Evolutionary conservation across 2,797 vertebrate genomes (phyloP), one percentile per base, ranked within the genome.

Genomic region (Pantherophis vulpinus): DNA sequence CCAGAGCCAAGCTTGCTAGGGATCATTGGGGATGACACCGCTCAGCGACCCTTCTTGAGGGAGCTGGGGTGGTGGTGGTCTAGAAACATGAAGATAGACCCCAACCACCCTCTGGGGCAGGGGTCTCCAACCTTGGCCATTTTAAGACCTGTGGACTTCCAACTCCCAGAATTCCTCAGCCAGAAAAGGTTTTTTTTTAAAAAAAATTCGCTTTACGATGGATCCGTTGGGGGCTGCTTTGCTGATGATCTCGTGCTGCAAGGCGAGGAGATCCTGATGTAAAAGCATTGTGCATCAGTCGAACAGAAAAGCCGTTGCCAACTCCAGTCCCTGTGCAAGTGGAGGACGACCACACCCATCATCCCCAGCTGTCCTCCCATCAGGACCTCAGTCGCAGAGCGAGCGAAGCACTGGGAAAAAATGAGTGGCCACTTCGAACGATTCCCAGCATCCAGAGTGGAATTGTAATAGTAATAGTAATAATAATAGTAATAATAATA

Each of bases 231-330:
- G 63, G 11, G 63, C 63, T 6, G 63, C 29, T n/a, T 6, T 12
- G 63, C 29, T 14, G 63, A 1, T 1, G 29, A n/a, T 29, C 61
- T 29, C 4, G 0, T 13, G 1, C 5, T 13, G 63, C 12, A 3
- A 13, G 1, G 13, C 4, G 0, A 4, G 0, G 29, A 66, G 29
- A n/a, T 13, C 1, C 4, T 4, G 27, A 13, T 66, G 25, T 0
- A 66, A 29, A 29, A 29, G 4, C 29, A 27, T 29, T 4, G 4
- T 5, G 27, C 51, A 5, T 61, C 8, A 2, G n/a, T 13, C 4
- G 9, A 16, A 27, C 47, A n/a, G 9, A n/a, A 66, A 83, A 83
- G 1, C 9, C 8, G 32, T 8, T 47, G 42, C 37, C 20, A 20
- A 63, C 27, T 29, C 27, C 25, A 9, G 9, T 0, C 27, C 63